Evolutionary conservation across 2,113 vertebrate genomes (phyloP).

Genomic region (Axis porcinus): DNA sequence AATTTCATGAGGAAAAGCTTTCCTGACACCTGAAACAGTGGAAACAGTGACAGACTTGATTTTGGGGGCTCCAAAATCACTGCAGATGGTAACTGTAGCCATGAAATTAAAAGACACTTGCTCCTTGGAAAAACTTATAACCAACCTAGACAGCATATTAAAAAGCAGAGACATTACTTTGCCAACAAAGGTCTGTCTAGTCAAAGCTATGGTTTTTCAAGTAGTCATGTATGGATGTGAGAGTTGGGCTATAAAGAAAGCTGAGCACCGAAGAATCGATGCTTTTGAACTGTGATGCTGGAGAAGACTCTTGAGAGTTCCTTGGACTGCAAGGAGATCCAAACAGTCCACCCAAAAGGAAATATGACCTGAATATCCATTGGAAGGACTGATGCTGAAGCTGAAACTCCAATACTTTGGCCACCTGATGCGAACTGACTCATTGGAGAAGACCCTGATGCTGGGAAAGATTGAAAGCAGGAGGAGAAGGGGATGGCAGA

Average conservation of each 20-base stretch:
- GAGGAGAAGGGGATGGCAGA: not conserved
- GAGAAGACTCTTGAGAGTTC: not conserved
- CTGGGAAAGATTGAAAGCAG: not conserved
- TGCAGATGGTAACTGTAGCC: not conserved
- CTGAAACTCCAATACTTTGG: not conserved
- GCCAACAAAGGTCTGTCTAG: not conserved
- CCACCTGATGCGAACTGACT: not conserved
- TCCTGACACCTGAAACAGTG: not conserved
- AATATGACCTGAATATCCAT: not conserved
- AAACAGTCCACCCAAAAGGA: not conserved
- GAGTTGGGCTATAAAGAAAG: not conserved
- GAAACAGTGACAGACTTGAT: not conserved
- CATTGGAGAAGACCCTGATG: not conserved
- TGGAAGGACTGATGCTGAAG: not conserved
- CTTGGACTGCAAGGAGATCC: not conserved
- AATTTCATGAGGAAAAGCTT: not conserved
- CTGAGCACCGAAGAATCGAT: fast-evolving
- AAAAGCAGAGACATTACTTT: not conserved
- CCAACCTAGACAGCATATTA: not conserved
- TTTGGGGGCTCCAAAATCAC: not conserved
- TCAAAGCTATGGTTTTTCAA: not conserved
- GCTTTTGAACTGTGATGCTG: not conserved
- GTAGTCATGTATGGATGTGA: not conserved
- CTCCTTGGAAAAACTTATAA: not conserved
- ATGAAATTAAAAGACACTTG: not conserved